Base-by-base conservation (phyloP, 2,888 invertebrate genomes). In the Tupiocoris notatus region DNA sequence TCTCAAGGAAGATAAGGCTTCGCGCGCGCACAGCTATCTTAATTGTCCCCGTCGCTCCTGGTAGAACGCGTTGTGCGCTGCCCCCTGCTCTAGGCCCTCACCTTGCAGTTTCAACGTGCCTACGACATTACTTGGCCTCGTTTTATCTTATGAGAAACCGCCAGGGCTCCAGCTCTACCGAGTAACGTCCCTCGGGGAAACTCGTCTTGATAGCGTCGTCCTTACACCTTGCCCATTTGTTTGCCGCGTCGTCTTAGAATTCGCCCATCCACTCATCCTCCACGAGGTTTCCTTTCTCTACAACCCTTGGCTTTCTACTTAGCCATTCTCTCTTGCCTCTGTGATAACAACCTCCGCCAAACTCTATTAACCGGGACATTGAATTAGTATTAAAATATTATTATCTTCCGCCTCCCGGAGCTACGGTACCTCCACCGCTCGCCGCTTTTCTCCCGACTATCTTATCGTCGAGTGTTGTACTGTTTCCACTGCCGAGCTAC, bases 11-110 rank as follows among this genome's bases (percentile, higher is more conserved):
- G 77, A 77, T 77, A 77, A 73, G 22, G 73, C 23, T 64, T 59
- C 71, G 24, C 20, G 57, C 62, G 39, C 65, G n/a, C n/a, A n/a
- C 59, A 62, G 63, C 77, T 77, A 77, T 77, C 77, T 77, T 77
- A 77, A 77, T 77, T 77, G 77, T 77, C 75, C 73, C 25, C 22
- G 18, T 20, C n/a, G n/a, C n/a, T n/a, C n/a, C n/a, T n/a, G n/a
- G n/a, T n/a, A n/a, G n/a, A n/a, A n/a, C n/a, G n/a, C n/a, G n/a
- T n/a, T n/a, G n/a, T n/a, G n/a, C n/a, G n/a, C n/a, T n/a, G n/a
- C 58, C 73, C 63, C 61, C 70, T 70, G 23, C 18, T 25, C 22
- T 66, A 7, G 20, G 12, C 9, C 39, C 6, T 66, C 66, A 9
- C 22, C 18, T 61, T n/a, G n/a, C n/a, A n/a, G n/a, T n/a, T n/a